Evolutionary conservation across 2,113 vertebrate species (phyloP), one percentile per base, ranked within the genome.

Genomic region (Apaloderma vittatum): DNA sequence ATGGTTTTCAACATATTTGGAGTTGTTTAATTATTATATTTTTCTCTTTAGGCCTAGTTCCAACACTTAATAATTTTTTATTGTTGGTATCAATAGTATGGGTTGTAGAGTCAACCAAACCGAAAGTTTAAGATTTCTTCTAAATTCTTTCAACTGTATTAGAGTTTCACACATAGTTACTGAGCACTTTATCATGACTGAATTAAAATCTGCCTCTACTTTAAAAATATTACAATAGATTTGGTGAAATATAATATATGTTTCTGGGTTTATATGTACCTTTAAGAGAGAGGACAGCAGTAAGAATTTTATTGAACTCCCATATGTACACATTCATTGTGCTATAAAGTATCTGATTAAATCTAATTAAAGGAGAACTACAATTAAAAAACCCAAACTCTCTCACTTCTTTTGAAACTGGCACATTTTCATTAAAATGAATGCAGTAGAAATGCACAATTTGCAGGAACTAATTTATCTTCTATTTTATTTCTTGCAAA

Each of bases 281-380:
- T 88, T 73, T 55, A 68, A 68, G 23, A 78, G 45, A 68, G 14
- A 65, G 61, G 49, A 88, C 21, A 65, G 26, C 22, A 85, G 57
- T 68, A 73, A 66, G 11, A 72, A 79, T 73, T 86, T 88, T 86
- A 70, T 54, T 86, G 82, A 87, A 82, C n/a, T 45, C 3, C 17
- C 34, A 26, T 45, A 57, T 57, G 40, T 76, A 72, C 14, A 40
- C 27, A 63, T 81, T 63, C 37, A 57, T 29, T 57, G 43, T 88
- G 49, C 34, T 88, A 65, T n/a, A 86, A 93, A 94, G 58, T 92
- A 94, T 12, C 49, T 40, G 82, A 90, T 75, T 92, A 85, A 84
- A 85, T 90, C 45, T 76, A 90, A 90, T 65, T 92, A 83, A 95
- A 94, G 51, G 21, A 84, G 36, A 88, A 62, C 23, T 70, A 40